These are phyloP conservation scores for Sminthurides aquaticus DNA, from an alignment of 2,888 invertebrate genomes.

Conservation along the genomic window DNA sequence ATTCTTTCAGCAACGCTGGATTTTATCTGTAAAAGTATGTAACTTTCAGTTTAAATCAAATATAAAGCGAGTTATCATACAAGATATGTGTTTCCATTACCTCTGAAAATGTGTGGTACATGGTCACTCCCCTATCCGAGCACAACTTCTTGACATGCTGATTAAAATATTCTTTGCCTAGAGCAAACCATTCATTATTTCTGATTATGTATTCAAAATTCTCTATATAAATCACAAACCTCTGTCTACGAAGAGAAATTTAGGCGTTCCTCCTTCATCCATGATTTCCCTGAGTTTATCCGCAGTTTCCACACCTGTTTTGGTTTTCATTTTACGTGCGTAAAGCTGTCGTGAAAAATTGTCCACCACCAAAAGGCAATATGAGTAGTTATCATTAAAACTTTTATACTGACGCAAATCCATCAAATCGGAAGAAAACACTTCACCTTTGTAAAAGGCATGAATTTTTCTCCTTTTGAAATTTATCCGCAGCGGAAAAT, in stretches of 20 bases:
- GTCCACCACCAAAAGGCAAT: not conserved
- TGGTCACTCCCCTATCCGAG: not conserved
- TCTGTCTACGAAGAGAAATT: not conserved
- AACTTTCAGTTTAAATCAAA: too few relatives aligned
- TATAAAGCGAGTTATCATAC: not conserved
- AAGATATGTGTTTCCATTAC: not conserved
- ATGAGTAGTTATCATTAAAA: not conserved
- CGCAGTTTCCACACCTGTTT: not conserved
- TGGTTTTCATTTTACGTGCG: not conserved
- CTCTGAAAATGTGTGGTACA: not conserved
- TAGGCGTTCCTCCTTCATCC: not conserved
- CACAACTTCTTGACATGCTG: not conserved
- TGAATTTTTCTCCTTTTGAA: not conserved
- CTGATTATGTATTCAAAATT: too few relatives aligned
- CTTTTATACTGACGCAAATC: not conserved
- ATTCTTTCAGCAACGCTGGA: not conserved
- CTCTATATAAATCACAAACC: too few relatives aligned
- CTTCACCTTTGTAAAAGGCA: not conserved
- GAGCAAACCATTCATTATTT: too few relatives aligned
- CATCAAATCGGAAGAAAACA: not conserved
- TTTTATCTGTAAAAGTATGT: not conserved
- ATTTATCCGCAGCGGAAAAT: not conserved
- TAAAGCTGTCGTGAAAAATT: not conserved
- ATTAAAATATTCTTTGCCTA: not conserved
- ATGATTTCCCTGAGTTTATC: not conserved